Percentiles rank a stretch among this genome's conserved stretches.
Conservation (phyloP, 2,888 invertebrate species). For the Drosophila sordidula region DNA sequence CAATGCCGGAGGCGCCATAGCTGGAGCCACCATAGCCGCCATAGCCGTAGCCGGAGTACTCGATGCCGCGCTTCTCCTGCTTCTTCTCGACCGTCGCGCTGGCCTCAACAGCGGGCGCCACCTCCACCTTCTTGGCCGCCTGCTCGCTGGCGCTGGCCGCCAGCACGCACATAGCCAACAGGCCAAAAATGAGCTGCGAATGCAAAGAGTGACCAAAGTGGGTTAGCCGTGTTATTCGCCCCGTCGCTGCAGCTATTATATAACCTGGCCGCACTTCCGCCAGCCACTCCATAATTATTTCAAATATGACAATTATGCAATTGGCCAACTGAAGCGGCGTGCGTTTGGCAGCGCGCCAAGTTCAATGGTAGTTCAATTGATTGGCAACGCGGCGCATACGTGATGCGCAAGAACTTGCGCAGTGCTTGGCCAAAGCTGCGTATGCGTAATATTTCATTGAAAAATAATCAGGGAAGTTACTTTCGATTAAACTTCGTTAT, state of each 20-base stretch:
- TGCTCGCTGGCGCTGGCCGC: constrained; percentile 87
- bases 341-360: constrained; percentile 62
- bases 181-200: constrained; percentile 83
- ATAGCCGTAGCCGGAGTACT: constrained; percentile 86
- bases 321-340: constrained; percentile 39
- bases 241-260: constrained; percentile 31
- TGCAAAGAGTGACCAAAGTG: constrained; percentile 40
- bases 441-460: constrained; percentile 12
- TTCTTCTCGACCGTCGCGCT: constrained; percentile 88
- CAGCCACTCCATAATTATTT: constrained; percentile 59
- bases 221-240: constrained; percentile 44
- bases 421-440: constrained; percentile 5
- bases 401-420: constrained; percentile 49
- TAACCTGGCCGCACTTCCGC: constrained; percentile 55
- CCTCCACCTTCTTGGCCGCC: constrained; percentile 86
- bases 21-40: constrained; percentile 85
- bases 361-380: constrained; percentile 54
- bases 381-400: constrained; percentile 55
- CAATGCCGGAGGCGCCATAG: constrained; percentile 85
- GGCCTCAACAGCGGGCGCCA: constrained; percentile 83
- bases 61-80: constrained; percentile 91
- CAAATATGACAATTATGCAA: constrained; percentile 70
- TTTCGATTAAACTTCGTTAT: background rate
- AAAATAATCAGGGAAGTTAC: background rate
- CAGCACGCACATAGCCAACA: constrained; percentile 87